Evolutionary conservation across 2,888 invertebrate genomes (phyloP), one percentile per base, ranked within the genome.

Genomic region (Parnassius smintheus): DNA sequence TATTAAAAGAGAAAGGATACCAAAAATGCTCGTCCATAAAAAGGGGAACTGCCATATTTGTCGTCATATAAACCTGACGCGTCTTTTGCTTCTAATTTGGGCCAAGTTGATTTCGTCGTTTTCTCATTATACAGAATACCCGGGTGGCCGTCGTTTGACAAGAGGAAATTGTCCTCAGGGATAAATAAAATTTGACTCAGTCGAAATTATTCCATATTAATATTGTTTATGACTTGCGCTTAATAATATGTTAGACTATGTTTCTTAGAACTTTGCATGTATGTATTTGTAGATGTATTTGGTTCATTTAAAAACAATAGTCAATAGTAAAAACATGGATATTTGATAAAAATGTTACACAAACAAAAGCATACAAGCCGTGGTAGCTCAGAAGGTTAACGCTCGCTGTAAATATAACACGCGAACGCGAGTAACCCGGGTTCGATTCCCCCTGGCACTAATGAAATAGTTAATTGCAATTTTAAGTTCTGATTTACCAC

Each of bases 111-210:
- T 83, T 88, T 86, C 70, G 83, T 89, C 85, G 84, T 88, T 86
- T 89, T 89, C 81, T 87, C 84, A 81, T 85, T 84, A 85, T 81
- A 79, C 78, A 77, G 78, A 84, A 86, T 80, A 81, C 82, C 82
- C 87, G 89, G 89, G 89, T 89, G 89, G 89, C 85, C 89, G 77
- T 70, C 81, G 76, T 73, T 82, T 86, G 85, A 88, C 86, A 85
- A 83, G 86, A 89, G 88, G 90, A 89, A 88, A 89, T 86, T 85
- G 86, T 87, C 83, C 81, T 79, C 72, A 75, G 77, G 82, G 87
- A 86, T 83, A 84, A 87, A 87, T 88, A 86, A 87, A 89, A 87
- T 88, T 88, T 83, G 81, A 87, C 78, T 83, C 76, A 74, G 69
- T 81, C 80, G 77, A 83, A 86, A 84, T 77, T 83, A 77, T 74